These are phyloP conservation scores for Criorhina ranunculi DNA, from an alignment of 2,888 invertebrate species.

Conservation along the genomic window DNA sequence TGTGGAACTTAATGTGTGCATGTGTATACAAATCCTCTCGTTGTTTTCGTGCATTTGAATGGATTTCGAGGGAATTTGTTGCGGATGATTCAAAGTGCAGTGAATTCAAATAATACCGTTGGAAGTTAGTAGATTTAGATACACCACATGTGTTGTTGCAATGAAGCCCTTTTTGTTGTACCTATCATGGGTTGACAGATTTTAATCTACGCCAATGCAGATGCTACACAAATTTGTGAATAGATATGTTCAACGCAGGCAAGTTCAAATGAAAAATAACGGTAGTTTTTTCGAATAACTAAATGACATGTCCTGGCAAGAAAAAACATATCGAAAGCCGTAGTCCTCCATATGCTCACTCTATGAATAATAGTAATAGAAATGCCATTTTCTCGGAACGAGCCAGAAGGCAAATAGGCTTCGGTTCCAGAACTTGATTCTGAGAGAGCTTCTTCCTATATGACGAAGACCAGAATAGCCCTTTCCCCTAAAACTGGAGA, in stretches of 20 bases:
- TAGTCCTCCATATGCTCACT: not conserved
- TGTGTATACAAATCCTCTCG: conserved; percentile 30
- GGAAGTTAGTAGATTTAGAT: not conserved
- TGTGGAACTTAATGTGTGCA: conserved; percentile 20
- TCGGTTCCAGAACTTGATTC: too few relatives aligned
- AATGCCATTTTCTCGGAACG: too few relatives aligned
- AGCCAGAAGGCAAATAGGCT: too few relatives aligned
- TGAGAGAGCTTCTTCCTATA: too few relatives aligned
- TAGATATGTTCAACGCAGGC: not conserved
- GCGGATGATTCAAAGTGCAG: conserved; percentile 19
- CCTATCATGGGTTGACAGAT: conserved; percentile 10
- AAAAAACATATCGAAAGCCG: not conserved
- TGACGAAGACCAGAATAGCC: too few relatives aligned
- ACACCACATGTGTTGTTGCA: not conserved
- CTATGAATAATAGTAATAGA: too few relatives aligned
- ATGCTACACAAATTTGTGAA: not conserved
- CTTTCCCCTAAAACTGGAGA: too few relatives aligned
- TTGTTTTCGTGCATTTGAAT: conserved; percentile 16
- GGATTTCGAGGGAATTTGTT: conserved; percentile 27
- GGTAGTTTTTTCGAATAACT: not conserved
- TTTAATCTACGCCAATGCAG: conserved; percentile 15
- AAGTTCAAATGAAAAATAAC: conserved; percentile 2
- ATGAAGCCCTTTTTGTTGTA: not conserved
- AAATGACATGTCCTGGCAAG: not conserved
- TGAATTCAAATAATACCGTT: conserved; percentile 17